Percentiles rank a stretch among this genome's conserved stretches.
Conservation (phyloP, 2,797 vertebrate genomes). For the Periophthalmus magnuspinnatus region DNA sequence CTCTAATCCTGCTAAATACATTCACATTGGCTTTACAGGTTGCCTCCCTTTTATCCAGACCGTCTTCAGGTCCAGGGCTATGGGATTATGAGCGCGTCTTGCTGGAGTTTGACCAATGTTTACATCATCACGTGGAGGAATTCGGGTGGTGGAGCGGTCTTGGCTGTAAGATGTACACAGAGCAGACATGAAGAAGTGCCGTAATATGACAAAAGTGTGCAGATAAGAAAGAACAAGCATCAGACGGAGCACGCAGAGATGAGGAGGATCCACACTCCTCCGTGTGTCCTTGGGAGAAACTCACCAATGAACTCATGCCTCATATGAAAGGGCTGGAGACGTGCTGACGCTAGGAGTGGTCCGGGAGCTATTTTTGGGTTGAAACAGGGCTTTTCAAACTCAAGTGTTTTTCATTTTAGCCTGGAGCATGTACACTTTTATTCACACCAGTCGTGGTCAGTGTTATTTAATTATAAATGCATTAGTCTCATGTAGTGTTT, state of each 20-base stretch:
- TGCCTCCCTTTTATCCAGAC: neutral
- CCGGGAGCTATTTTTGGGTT: neutral
- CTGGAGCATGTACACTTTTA: too few relatives aligned
- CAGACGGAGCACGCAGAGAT: constrained; percentile 11
- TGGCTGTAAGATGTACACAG: constrained; percentile 17
- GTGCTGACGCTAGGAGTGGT: neutral
- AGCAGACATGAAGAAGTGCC: constrained; percentile 30
- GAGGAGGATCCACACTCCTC: constrained; percentile 13
- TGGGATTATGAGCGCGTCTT: constrained; percentile 37
- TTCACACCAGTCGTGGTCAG: neutral
- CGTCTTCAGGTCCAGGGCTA: constrained; percentile 18
- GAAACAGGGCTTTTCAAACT: neutral
- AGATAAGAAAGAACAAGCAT: constrained; percentile 19
- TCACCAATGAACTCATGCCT: neutral
- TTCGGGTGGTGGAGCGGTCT: constrained; percentile 28
- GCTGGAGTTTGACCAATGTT: constrained; percentile 37
- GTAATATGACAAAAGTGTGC: constrained; percentile 33
- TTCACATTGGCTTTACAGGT: constrained; percentile 2
- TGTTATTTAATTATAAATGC: neutral
- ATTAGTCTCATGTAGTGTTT: too few relatives aligned
- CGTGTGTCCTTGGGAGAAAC: constrained; percentile 13
- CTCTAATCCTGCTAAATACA: neutral
- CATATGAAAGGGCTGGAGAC: neutral
- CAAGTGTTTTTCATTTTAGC: neutral
- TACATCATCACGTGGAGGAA: constrained; percentile 57